A percentile compares a stretch with the other conserved stretches of the same genome.
Conservation (phyloP, 2,797 vertebrate species). For the Acropternis orthonyx region DNA sequence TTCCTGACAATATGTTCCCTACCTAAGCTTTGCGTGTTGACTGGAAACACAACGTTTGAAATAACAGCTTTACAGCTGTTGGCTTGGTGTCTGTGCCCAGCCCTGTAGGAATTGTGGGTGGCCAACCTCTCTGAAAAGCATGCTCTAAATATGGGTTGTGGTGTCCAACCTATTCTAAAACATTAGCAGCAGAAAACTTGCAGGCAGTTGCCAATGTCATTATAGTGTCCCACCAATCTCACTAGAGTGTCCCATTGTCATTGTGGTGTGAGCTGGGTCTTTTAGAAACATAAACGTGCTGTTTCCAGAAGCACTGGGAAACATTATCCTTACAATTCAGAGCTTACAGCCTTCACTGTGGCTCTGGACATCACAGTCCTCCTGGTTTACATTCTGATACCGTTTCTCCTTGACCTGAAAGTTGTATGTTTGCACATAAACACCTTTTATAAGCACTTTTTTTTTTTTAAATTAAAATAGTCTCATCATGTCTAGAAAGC, state of each 20-base stretch:
- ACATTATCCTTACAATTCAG: background rate
- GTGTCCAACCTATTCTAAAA: constrained; percentile 35
- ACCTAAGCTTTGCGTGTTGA: constrained; percentile 37
- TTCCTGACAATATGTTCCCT: constrained; percentile 20
- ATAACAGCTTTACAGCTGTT: constrained; percentile 27
- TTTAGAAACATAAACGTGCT: background rate
- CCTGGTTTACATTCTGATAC: background rate
- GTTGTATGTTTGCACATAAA: background rate
- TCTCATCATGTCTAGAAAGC: background rate
- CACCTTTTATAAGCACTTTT: background rate
- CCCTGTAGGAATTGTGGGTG: constrained; percentile 51
- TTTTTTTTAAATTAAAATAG: background rate
- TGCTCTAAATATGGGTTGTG: constrained; percentile 42
- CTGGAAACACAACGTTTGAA: constrained; percentile 31
- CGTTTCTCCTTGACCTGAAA: background rate
- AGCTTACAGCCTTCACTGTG: background rate
- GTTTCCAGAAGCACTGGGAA: background rate
- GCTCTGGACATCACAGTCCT: background rate
- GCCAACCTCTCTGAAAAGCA: constrained; percentile 46
- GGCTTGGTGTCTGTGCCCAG: constrained; percentile 15
- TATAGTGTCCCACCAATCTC: background rate
- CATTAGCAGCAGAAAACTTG: constrained; percentile 1
- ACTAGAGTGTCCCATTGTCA: background rate
- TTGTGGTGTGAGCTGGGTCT: background rate
- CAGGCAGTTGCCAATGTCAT: constrained; percentile 7